A percentile compares a stretch with the other conserved stretches of the same genome.
Conservation (phyloP, 2,888 invertebrate species). For the Antheraea yamamai region DNA sequence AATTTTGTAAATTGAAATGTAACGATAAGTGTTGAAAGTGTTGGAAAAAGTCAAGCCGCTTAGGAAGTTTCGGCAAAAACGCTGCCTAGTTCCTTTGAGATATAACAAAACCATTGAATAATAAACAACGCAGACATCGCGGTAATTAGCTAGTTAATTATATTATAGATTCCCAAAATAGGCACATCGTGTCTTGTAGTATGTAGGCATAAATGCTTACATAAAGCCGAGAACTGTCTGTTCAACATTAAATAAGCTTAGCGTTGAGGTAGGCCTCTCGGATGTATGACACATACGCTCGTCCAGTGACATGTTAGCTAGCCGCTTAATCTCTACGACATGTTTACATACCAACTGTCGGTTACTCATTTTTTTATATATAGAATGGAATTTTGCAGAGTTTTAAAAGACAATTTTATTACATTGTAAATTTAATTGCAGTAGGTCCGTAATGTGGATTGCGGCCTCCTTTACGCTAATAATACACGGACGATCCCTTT, state of each 20-base stretch:
- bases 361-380: not conserved
- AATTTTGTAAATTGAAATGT: no score
- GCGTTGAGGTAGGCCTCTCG: conserved; percentile 38
- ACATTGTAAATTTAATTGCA: not conserved
- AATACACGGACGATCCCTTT: not conserved
- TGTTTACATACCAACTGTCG: not conserved
- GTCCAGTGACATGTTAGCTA: conserved; percentile 8
- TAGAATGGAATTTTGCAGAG: not conserved
- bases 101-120: no score
- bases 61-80: no score
- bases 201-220: not conserved
- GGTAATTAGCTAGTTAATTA: no score
- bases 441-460: not conserved
- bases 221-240: conserved; percentile 20
- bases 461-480: not conserved
- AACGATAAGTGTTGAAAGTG: no score
- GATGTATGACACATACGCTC: conserved; percentile 18
- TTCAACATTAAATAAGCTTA: conserved; percentile 17
- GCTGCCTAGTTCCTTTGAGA: no score
- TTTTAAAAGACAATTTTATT: not conserved
- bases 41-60: no score
- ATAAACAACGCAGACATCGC: no score
- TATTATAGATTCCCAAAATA: not conserved
- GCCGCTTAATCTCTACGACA: not conserved
- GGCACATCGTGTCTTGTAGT: not conserved